Evolutionary conservation across 2,797 vertebrate genomes (phyloP), one percentile per base, ranked within the genome.

Genomic region (Gymnodraco acuticeps): DNA sequence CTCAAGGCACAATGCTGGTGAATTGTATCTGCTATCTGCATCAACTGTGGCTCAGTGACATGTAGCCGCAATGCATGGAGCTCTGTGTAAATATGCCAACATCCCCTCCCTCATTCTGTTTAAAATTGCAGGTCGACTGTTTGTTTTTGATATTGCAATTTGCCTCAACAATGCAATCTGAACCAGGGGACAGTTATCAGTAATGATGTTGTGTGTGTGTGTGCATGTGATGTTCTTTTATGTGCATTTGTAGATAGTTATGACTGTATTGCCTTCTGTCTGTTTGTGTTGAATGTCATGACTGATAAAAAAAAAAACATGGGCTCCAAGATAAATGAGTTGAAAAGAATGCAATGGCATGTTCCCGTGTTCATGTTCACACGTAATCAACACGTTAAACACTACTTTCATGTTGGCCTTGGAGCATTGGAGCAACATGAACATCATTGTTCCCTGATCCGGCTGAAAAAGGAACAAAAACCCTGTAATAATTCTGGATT

Each of bases 141-240:
- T 85, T 84, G 82, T 66, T 43, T 82, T 77, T 79, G 47, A 77
- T 74, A 64, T 73, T 73, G 48, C 77, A 74, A 70, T 89, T 87
- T 76, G 51, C 73, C 58, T 64, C 41, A n/a, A 63, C 67, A 78
- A 59, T 63, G 60, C 64, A 63, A 62, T 73, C 51, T 59, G 70
- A 75, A 52, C 43, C 2, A 0, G 5, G 3, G 64, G 53, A 56
- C 68, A 19, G 20, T 58, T 81, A 55, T 76, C 50, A 23, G 60
- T 74, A 69, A 17, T 51, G 56, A 52, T 73, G 65, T 41, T 11
- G 19, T 46, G 52, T 61, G 43, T 54, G 33, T 69, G 11, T 27
- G 23, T 56, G 56, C 51, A 15, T 54, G 47, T 50, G n/a, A 31
- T 38, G 38, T n/a, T 0, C 12, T 43, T 51, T 58, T 63, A 10